A percentile compares a stretch with the other conserved stretches of the same genome.
Evolutionary conservation across 2,113 vertebrate genomes (phyloP).

Genomic region (Istiophorus platypterus): DNA sequence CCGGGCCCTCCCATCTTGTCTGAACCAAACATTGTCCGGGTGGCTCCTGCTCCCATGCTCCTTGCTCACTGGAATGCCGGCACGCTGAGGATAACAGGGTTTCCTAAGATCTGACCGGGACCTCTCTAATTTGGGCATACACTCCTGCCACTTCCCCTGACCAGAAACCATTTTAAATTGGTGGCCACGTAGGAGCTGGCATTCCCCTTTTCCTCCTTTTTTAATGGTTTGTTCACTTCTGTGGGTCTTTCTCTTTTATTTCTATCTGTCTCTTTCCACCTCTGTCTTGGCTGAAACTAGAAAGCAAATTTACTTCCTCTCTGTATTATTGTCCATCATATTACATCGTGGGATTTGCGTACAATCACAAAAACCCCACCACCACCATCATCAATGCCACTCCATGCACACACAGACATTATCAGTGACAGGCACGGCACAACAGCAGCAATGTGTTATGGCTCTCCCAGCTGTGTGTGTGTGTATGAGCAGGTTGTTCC

Average conservation of each 20-base stretch:
- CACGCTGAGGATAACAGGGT: conserved; percentile 76
- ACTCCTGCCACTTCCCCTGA: conserved; percentile 80
- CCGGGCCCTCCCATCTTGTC: conserved; percentile 76
- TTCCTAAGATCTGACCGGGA: conserved; percentile 71
- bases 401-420: conserved; percentile 32
- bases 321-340: conserved; percentile 58
- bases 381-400: conserved; percentile 29
- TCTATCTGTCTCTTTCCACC: conserved; percentile 60
- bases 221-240: conserved; percentile 68
- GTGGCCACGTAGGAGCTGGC: conserved; percentile 73
- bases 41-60: conserved; percentile 72
- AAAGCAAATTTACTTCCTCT: conserved; percentile 59
- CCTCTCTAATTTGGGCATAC: conserved; percentile 83
- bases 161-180: conserved; percentile 82
- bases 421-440: conserved; percentile 64
- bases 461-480: conserved; percentile 43
- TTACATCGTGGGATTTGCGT: conserved; percentile 46
- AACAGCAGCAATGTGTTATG: conserved; percentile 36
- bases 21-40: conserved; percentile 69
- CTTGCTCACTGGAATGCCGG: conserved; percentile 66
- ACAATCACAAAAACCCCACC: conserved; percentile 45
- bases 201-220: conserved; percentile 73
- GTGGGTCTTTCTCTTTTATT: conserved; percentile 45
- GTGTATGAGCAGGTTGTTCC: conserved; percentile 56
- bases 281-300: conserved; percentile 56